Base-by-base conservation (phyloP, 2,888 invertebrate species). In the Cerceris ruficornis region DNA sequence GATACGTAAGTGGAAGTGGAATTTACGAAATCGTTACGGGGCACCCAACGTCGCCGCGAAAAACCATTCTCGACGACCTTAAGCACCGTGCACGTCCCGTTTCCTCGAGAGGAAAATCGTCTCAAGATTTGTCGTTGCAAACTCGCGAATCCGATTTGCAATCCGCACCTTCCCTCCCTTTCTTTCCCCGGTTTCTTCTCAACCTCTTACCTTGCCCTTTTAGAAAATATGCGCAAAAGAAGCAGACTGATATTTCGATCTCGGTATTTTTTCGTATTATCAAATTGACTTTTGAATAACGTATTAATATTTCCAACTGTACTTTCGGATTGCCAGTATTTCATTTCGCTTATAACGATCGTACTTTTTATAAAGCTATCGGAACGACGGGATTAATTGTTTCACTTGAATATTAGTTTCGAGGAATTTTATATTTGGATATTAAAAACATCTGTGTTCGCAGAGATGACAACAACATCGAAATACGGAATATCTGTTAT, bases 131-230 rank as follows among this genome's bases (percentile, higher is more conserved):
- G 49, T 59, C 66, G 74, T 28, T 59, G 73, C 65, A 52, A 69
- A 55, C 62, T 67, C 54, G 55, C 69, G 68, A 72, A 77, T 61
- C 65, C 78, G 65, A 77, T 72, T 77, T 78, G 55, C 70, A 61
- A 69, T 42, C 49, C 65, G 46, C 46, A 8, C 49, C 39, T 17
- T 17, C 42, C 14, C 9, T 39, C 8, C n/a, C 57, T 42, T 1
- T 59, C 62, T n/a, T 49, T 42, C 15, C 13, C 49, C 28, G 9
- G 50, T 49, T 50, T 28, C 71, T 60, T 46, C 6, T 46, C 6
- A 8, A 1, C 46, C 46, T 46, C 46, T 8, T 11, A 11, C 8
- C 46, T 4, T 11, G 6, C 55, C 42, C n/a, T 69, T 17, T 17
- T 13, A 14, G 41, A 52, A 64, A 42, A 64, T 50, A 15, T 58